Evolutionary conservation across 2,888 invertebrate genomes (phyloP).

Genomic region (Actias luna): DNA sequence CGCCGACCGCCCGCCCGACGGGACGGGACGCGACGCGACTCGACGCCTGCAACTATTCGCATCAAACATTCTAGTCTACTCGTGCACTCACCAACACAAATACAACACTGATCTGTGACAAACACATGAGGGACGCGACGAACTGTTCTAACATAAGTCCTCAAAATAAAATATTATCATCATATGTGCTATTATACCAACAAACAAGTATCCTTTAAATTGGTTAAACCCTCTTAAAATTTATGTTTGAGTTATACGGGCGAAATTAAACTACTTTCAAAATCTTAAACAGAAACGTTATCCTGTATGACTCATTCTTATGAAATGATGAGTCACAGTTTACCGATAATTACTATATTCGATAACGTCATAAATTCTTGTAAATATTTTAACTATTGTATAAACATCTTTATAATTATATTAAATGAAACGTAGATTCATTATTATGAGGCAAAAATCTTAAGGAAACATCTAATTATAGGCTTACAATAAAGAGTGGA

Average conservation of each 20-base stretch:
- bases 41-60: conserved; percentile 71
- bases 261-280: conserved; percentile 29
- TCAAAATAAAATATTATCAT: not conserved
- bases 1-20: too few species aligned
- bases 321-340: conserved; percentile 36
- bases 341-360: conserved; percentile 32
- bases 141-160: conserved; percentile 33
- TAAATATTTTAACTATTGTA: not conserved
- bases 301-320: conserved; percentile 33
- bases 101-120: conserved; percentile 59
- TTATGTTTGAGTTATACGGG: not conserved
- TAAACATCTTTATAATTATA: not conserved
- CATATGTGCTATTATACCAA: conserved; percentile 1
- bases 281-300: conserved; percentile 11
- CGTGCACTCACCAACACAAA: conserved; percentile 73
- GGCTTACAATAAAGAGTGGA: too few species aligned
- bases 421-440: not conserved
- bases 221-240: not conserved
- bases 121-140: conserved; percentile 52
- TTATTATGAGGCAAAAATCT: too few species aligned
- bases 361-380: conserved; percentile 15
- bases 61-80: conserved; percentile 72
- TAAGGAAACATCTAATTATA: too few species aligned
- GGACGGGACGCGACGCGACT: conserved; percentile 26
- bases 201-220: not conserved